These are phyloP conservation scores for Empidonax alnorum DNA, from an alignment of 2,113 vertebrate species.

Conservation along the genomic window DNA sequence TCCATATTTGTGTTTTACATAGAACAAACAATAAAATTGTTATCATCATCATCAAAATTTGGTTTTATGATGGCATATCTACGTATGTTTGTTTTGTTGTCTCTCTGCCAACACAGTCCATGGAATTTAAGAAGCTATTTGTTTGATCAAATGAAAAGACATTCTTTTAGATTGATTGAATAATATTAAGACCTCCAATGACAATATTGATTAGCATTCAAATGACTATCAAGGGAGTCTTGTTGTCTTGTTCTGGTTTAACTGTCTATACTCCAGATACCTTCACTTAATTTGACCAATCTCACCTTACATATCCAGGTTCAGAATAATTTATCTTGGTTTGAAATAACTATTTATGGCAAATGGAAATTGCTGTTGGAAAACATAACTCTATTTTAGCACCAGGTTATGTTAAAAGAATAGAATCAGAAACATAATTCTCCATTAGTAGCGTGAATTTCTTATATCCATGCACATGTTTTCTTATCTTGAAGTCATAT, in stretches of 20 bases:
- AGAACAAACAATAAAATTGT: background rate
- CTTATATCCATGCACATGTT: background rate
- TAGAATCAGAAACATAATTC: background rate
- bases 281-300: background rate
- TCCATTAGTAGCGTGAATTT: background rate
- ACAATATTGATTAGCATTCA: background rate
- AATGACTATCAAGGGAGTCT: background rate
- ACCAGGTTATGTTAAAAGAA: background rate
- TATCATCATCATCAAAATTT: background rate
- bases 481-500: background rate
- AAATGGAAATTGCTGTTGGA: background rate
- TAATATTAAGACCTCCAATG: background rate
- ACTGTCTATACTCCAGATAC: background rate
- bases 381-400: background rate
- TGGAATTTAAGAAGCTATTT: background rate
- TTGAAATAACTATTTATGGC: background rate
- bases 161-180: background rate
- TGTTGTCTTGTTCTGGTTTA: background rate
- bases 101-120: background rate
- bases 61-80: background rate
- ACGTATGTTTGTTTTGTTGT: background rate
- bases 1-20: background rate
- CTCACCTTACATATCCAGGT: background rate
- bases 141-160: background rate
- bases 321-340: background rate